Evolutionary conservation across 2,888 invertebrate species (phyloP).

Genomic region (Xanthorhoe spadicearia): DNA sequence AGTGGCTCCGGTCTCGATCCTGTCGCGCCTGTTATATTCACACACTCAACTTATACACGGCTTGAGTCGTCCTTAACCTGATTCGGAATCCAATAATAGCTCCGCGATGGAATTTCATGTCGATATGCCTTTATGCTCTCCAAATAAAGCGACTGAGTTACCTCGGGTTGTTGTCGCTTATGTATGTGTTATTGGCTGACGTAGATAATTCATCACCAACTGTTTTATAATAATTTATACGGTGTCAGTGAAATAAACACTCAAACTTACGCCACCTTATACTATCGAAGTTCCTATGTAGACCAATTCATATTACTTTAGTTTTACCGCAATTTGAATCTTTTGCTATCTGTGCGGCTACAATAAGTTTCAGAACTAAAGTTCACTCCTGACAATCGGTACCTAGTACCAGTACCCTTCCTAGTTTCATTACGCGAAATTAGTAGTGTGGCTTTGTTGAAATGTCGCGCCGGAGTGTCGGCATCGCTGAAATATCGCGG

Average conservation of each 20-base stretch:
- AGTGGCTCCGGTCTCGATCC: constrained; percentile 52
- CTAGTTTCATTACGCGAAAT: constrained; percentile 51
- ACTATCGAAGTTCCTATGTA: not conserved
- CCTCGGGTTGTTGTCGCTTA: constrained; percentile 8
- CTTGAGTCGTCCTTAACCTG: constrained; percentile 55
- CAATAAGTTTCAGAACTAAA: not conserved
- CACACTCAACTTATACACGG: constrained; percentile 44
- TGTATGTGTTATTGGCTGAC: not conserved
- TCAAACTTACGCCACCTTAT: not conserved
- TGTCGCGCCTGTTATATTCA: constrained; percentile 59
- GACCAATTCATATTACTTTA: not conserved
- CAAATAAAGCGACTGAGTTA: constrained; percentile 25
- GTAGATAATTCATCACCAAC: not conserved
- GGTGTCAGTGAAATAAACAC: not conserved
- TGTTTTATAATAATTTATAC: not conserved
- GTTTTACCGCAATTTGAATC: not conserved
- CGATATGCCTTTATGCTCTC: constrained; percentile 26
- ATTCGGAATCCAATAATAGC: constrained; percentile 45
- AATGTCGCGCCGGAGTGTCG: constrained; percentile 35
- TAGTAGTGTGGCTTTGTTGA: constrained; percentile 51
- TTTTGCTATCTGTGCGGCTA: not conserved
- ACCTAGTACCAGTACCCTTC: constrained; percentile 12
- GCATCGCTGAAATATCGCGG: constrained; percentile 46
- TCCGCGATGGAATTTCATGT: constrained; percentile 36
- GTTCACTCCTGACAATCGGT: constrained; percentile 15